Percentiles rank a stretch among this genome's conserved stretches.
Conservation (phyloP, 2,113 vertebrate genomes). For the Leiothrix lutea region DNA sequence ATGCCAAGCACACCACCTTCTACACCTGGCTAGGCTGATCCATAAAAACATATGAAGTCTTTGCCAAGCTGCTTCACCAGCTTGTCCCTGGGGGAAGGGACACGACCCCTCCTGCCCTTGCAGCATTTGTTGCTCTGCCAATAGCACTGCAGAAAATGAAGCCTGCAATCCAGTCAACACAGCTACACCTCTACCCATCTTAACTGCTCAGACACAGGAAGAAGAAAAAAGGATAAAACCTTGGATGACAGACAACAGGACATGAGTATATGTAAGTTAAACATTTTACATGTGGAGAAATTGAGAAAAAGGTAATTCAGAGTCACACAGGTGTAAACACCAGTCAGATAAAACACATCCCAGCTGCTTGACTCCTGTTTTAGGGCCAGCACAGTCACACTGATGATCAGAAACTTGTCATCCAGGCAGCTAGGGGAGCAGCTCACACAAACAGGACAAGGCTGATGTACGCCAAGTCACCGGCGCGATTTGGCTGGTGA, state of each 20-base stretch:
- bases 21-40: rapidly evolving
- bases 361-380: not conserved
- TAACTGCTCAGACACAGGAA: not conserved
- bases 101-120: not conserved
- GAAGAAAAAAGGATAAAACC: not conserved
- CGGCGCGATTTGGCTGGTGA: rapidly evolving
- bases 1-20: not conserved
- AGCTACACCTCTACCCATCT: not conserved
- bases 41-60: rapidly evolving
- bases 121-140: not conserved
- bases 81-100: not conserved
- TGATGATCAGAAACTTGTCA: too few species aligned
- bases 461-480: rapidly evolving
- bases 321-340: not conserved
- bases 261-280: rapidly evolving
- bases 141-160: not conserved
- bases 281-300: not conserved
- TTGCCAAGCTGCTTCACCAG: not conserved
- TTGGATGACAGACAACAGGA: not conserved
- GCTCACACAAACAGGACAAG: not conserved
- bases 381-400: not conserved
- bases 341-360: not conserved
- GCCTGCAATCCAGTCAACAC: not conserved
- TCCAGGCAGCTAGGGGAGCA: not conserved
- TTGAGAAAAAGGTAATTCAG: not conserved